Evolutionary conservation across 92 coral and sea anemone genomes (phyloP).

Genomic region (Pocillopora meandrina): DNA sequence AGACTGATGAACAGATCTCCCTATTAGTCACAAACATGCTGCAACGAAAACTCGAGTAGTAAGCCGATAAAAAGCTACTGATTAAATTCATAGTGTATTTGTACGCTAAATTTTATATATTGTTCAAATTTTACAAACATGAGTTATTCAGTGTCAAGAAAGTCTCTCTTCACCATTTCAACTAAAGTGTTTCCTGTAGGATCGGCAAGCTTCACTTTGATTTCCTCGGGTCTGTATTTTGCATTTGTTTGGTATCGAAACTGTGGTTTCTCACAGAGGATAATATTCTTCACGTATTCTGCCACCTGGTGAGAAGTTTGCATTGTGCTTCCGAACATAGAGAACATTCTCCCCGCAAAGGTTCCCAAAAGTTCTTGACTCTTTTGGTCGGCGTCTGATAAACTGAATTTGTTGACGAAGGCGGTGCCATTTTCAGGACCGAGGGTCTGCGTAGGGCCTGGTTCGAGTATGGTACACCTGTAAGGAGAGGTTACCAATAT

Average conservation of each 20-base stretch:
- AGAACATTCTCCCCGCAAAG: slow-evolving; percentile 23
- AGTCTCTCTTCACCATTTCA: slow-evolving; percentile 26
- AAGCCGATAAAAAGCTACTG: no score
- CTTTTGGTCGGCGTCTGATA: slow-evolving; percentile 54
- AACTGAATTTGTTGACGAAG: slow-evolving; percentile 12
- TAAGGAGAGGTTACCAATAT: neutral
- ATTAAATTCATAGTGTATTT: no score
- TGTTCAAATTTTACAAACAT: no score
- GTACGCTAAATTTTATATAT: no score
- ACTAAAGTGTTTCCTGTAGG: slow-evolving; percentile 44
- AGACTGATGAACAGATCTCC: no score
- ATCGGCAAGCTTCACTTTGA: slow-evolving; percentile 47
- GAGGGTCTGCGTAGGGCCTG: slow-evolving; percentile 61
- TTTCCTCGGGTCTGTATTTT: slow-evolving; percentile 44
- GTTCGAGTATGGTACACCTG: slow-evolving; percentile 51
- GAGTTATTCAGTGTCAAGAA: neutral
- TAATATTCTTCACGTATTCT: slow-evolving; percentile 53
- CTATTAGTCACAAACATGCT: no score
- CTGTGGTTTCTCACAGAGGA: slow-evolving; percentile 63
- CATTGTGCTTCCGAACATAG: neutral
- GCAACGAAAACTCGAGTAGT: no score
- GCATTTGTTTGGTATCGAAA: slow-evolving; percentile 66
- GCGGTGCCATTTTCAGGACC: neutral
- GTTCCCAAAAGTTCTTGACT: slow-evolving; percentile 47
- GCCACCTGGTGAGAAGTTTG: slow-evolving; percentile 48